These are phyloP conservation scores for Polymixis flavicincta DNA, from an alignment of 2,888 invertebrate genomes.

Conservation along the genomic window DNA sequence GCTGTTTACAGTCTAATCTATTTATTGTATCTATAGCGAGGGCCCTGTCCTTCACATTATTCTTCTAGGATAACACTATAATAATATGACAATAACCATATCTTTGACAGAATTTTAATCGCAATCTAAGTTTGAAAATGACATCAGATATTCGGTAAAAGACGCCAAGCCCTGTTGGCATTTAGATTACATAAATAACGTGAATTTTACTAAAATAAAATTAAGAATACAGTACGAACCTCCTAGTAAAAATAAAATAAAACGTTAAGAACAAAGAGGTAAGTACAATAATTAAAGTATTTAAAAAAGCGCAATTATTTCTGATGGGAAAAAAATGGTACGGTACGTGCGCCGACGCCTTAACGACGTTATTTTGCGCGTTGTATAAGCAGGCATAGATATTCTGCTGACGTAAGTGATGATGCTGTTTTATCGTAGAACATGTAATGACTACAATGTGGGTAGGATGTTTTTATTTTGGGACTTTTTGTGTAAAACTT, in stretches of 20 bases:
- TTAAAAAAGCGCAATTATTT: conserved; percentile 57
- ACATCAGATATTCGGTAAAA: not conserved
- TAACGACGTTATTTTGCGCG: conserved; percentile 49
- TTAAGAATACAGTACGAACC: conserved; percentile 4
- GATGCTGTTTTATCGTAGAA: conserved; percentile 5
- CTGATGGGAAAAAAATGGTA: conserved; percentile 45
- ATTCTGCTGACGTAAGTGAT: conserved; percentile 39
- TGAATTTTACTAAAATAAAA: conserved; percentile 28
- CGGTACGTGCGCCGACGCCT: conserved; percentile 42
- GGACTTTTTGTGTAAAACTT: not conserved
- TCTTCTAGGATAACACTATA: not conserved
- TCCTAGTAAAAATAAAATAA: conserved; percentile 43
- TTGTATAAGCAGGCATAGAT: conserved; percentile 28
- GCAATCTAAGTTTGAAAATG: too few relatives aligned
- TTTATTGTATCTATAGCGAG: not conserved
- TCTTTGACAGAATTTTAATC: too few relatives aligned
- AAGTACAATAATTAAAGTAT: conserved; percentile 57
- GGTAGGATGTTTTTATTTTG: not conserved
- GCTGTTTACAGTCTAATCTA: not conserved
- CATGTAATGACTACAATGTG: conserved; percentile 8
- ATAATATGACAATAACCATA: not conserved
- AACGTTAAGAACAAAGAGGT: conserved; percentile 43
- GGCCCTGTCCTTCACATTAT: not conserved
- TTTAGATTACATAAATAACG: not conserved
- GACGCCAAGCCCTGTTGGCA: not conserved